These are phyloP conservation scores for Sebastes cheni DNA, from an alignment of 2,797 vertebrate genomes.

Conservation along the genomic window DNA sequence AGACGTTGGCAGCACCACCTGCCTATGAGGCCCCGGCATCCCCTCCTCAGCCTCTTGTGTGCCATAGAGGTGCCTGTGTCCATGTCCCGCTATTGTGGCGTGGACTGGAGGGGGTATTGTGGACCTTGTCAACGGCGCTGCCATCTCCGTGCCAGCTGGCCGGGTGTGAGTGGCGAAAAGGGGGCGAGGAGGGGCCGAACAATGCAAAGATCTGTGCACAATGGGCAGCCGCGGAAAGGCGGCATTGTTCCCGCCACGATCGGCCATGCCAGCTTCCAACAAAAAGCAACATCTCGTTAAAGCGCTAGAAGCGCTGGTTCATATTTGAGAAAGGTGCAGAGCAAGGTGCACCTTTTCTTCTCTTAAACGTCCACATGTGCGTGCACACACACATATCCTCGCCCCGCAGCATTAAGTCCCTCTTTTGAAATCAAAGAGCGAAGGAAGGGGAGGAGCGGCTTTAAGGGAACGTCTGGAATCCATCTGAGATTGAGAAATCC, in stretches of 20 bases:
- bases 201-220: constrained; percentile 78
- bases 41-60: constrained; percentile 70
- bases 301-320: constrained; percentile 8
- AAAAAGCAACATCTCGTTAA: constrained; percentile 54
- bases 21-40: constrained; percentile 63
- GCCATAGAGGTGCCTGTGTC: constrained; percentile 79
- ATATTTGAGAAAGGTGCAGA: constrained; percentile 4
- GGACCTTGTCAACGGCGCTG: constrained; percentile 75
- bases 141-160: constrained; percentile 83
- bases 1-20: constrained; percentile 79
- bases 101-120: constrained; percentile 81
- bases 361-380: constrained; percentile 34
- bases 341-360: constrained; percentile 47
- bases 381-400: not conserved
- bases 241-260: constrained; percentile 62
- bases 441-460: constrained; percentile 56
- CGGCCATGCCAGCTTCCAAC: constrained; percentile 66
- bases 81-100: constrained; percentile 77
- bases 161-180: constrained; percentile 49
- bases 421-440: constrained; percentile 60
- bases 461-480: constrained; percentile 72
- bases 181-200: constrained; percentile 54
- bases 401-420: constrained; percentile 26
- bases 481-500: constrained; percentile 76
- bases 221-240: constrained; percentile 69